Conservation (phyloP, 2,113 vertebrate species). For the Morone saxatilis region DNA sequence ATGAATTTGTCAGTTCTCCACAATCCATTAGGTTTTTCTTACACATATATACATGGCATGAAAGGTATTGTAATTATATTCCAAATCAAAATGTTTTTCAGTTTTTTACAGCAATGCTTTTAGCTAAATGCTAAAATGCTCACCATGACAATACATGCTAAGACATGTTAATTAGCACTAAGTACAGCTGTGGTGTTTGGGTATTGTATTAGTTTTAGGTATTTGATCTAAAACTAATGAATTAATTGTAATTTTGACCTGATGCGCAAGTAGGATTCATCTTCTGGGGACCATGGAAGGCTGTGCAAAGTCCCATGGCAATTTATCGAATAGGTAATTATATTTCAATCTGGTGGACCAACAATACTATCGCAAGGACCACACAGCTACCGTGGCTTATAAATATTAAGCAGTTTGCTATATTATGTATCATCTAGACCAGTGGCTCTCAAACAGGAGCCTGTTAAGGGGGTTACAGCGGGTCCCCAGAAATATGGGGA, state of each 20-base stretch:
- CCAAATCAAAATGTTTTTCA: not conserved
- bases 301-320: not conserved
- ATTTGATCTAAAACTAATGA: too few relatives aligned
- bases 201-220: too few relatives aligned
- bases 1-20: slow-evolving; percentile 24
- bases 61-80: not conserved
- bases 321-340: not conserved
- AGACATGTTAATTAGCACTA: too few relatives aligned
- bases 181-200: too few relatives aligned
- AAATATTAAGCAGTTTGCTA: not conserved
- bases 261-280: too few relatives aligned
- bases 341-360: not conserved
- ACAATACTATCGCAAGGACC: not conserved
- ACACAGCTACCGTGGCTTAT: not conserved
- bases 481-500: too few relatives aligned
- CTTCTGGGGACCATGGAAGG: too few relatives aligned
- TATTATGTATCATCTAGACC: not conserved
- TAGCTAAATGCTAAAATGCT: too few relatives aligned
- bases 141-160: too few relatives aligned
- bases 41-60: not conserved
- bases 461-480: too few relatives aligned
- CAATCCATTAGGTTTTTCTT: slow-evolving; percentile 12
- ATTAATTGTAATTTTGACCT: too few relatives aligned
- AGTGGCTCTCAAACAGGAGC: too few relatives aligned
- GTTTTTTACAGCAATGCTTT: not conserved